Percentiles rank a stretch among this genome's conserved stretches.
Conservation (phyloP, 2,113 vertebrate species). For the Pimephales promelas region DNA sequence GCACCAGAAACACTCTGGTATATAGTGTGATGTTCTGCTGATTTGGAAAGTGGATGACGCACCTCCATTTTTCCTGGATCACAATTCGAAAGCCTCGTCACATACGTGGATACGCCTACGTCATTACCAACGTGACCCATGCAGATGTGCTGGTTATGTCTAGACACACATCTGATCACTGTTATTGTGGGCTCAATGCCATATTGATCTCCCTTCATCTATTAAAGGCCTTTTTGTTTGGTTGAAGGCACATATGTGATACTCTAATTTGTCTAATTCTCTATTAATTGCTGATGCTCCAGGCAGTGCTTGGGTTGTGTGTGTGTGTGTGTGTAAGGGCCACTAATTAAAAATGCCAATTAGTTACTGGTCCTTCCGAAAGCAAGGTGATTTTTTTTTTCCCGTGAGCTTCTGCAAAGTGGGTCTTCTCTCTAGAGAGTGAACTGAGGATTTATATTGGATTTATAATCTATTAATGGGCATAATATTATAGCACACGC, state of each 20-base stretch:
- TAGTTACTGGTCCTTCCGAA: conserved; percentile 61
- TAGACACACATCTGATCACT: no score
- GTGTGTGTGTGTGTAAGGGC: conserved; percentile 44
- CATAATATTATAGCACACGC: neutral
- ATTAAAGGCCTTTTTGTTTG: neutral
- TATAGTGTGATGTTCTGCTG: no score
- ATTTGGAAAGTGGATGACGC: no score
- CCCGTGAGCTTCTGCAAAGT: conserved; percentile 63
- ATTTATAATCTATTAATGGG: conserved; percentile 11
- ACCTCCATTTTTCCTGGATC: no score
- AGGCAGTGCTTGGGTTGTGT: neutral
- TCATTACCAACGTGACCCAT: no score
- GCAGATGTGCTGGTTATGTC: no score
- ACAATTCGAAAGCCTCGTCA: no score
- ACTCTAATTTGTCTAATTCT: conserved; percentile 37
- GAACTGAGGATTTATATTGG: conserved; percentile 52
- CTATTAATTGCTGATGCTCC: conserved; percentile 14
- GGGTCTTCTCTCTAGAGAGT: conserved; percentile 64
- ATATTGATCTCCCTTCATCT: neutral
- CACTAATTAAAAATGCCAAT: conserved; percentile 69
- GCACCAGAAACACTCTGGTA: no score
- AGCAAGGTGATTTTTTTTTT: conserved; percentile 57
- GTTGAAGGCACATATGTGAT: neutral
- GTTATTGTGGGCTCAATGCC: neutral
- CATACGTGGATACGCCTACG: no score